These are phyloP conservation scores for Tipula lateralis DNA, from an alignment of 2,888 invertebrate species.

Conservation along the genomic window DNA sequence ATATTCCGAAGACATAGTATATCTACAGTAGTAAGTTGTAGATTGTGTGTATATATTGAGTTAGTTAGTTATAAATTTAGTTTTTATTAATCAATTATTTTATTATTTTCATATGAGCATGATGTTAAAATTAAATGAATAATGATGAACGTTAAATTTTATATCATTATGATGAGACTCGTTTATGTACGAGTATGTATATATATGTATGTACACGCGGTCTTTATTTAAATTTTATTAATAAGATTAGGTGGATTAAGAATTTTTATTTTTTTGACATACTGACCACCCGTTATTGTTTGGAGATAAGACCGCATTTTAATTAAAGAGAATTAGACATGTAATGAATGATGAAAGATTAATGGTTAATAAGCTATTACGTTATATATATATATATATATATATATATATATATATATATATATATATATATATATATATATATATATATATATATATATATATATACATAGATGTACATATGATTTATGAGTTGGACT, in stretches of 20 bases:
- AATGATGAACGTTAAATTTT: neutral
- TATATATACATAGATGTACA: too few relatives aligned
- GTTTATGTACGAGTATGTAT: neutral
- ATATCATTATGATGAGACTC: neutral
- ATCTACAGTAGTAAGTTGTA: neutral
- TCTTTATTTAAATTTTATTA: neutral
- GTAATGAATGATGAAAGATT: too few relatives aligned
- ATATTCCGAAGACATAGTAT: neutral
- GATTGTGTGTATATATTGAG: neutral
- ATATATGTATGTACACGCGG: neutral
- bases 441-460: too few relatives aligned
- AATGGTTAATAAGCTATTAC: neutral
- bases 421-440: too few relatives aligned
- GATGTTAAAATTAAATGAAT: neutral
- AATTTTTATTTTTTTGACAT: neutral
- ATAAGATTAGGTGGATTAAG: neutral
- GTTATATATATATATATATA: too few relatives aligned
- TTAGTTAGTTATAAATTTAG: neutral
- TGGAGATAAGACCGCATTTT: neutral
- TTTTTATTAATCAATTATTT: slow-evolving; percentile 2
- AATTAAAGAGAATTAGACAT: too few relatives aligned
- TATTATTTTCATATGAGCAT: neutral
- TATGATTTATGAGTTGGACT: neutral
- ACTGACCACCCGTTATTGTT: neutral
- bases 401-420: too few relatives aligned